Evolutionary conservation across 1,140 invertebrate species (phyloP).

Genomic region (Drosophila funebris): DNA sequence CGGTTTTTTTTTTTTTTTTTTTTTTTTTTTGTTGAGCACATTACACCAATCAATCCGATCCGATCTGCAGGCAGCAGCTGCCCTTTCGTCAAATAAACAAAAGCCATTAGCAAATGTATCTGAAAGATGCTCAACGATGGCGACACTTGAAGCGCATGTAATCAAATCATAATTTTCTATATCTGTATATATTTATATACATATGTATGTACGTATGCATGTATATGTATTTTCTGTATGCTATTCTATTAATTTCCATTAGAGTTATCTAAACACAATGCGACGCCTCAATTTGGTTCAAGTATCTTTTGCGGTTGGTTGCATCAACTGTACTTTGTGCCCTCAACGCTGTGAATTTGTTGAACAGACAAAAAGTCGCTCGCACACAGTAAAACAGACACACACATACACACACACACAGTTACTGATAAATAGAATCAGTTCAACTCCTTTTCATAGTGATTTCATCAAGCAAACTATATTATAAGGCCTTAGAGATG

Average conservation of each 20-base stretch:
- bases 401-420: background rate
- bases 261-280: constrained; percentile 55
- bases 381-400: constrained; percentile 13
- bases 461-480: constrained; percentile 45
- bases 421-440: constrained; percentile 38
- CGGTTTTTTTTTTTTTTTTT: background rate
- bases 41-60: constrained; percentile 72
- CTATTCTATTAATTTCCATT: constrained; percentile 76
- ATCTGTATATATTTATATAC: constrained; percentile 28
- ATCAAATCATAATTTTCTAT: constrained; percentile 80
- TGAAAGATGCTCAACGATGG: constrained; percentile 30
- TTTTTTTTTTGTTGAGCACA: constrained; percentile 42
- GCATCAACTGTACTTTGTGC: constrained; percentile 45
- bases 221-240: constrained; percentile 27
- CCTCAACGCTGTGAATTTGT: constrained; percentile 21
- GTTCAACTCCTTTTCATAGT: constrained; percentile 70
- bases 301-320: constrained; percentile 57
- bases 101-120: constrained; percentile 78
- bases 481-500: constrained; percentile 22
- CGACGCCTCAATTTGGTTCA: constrained; percentile 69
- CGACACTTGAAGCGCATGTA: constrained; percentile 57
- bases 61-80: constrained; percentile 47
- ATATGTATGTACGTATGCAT: constrained; percentile 18
- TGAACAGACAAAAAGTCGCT: constrained; percentile 38
- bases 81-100: constrained; percentile 76